Conservation (phyloP, 1,140 invertebrate species). For the Nasonia giraulti region DNA sequence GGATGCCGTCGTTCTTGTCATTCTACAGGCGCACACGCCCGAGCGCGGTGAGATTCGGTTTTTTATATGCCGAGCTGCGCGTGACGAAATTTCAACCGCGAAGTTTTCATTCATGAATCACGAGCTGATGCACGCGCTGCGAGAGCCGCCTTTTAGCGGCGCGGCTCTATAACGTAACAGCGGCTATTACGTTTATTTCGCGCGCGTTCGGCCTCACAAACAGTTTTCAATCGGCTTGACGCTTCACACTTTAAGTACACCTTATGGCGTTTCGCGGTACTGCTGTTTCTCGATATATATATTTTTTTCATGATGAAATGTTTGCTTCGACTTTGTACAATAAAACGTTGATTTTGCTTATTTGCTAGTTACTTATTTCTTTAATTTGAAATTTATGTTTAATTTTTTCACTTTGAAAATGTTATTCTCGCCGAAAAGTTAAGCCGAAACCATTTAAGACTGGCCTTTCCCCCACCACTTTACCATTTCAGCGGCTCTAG, state of each 20-base stretch:
- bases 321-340: background rate
- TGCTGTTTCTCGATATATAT: too few species aligned
- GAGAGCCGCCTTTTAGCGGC: background rate
- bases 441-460: too few species aligned
- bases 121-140: background rate
- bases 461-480: too few species aligned
- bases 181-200: slow-evolving; percentile 23
- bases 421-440: too few species aligned
- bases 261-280: background rate
- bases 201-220: slow-evolving; percentile 2
- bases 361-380: too few species aligned
- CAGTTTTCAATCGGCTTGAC: slow-evolving; percentile 26
- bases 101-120: slow-evolving; percentile 35
- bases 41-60: background rate
- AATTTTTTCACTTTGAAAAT: too few species aligned
- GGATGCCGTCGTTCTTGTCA: background rate
- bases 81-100: slow-evolving; percentile 14
- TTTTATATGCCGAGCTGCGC: slow-evolving; percentile 5
- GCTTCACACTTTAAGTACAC: background rate
- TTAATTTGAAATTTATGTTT: too few species aligned
- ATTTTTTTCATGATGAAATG: background rate
- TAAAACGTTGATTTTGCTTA: background rate
- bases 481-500: too few species aligned
- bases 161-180: slow-evolving; percentile 3
- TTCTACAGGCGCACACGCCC: background rate